Base-by-base conservation (phyloP, 2,888 invertebrate genomes). In the Gandaritis pyraliata region DNA sequence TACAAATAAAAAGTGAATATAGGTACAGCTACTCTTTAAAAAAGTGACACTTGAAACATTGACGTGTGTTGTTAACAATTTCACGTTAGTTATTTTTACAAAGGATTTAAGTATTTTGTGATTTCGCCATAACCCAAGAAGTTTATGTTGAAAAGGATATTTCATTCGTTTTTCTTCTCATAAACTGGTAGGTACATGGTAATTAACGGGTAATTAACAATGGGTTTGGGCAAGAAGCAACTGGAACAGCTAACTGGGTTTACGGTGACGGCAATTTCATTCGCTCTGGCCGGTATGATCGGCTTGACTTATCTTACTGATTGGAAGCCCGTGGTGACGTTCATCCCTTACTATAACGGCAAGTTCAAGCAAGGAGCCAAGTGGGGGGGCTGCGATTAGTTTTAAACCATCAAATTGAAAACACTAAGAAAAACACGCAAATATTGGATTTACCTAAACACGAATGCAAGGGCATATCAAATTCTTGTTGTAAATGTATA, bases 341-440 rank as follows among this genome's bases (percentile, higher is more conserved):
- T 94, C 78, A 81, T 97, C 55, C 97, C 97, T 6, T 95, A 94
- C 82, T 96, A 96, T 82, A 94, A 94, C 74, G 93, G 93, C 33
- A 95, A 96, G 86, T 96, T 94, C 67, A 38, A 70, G 45, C 23
- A 18, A 30, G 47, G 52, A 68, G 46, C 12, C 13, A 39, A 10
- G 23, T 62, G 38, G 58, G 62, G 60, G 43, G 71, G 58, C 16
- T 72, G 71, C 47, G 61, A 70, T 39, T 45, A 53, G 33, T 16
- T 43, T 1, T 16, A 33, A 4, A 6, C 43, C 7, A n/a, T 5
- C 33, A 23, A 23, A 13, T 7, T 16, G 5, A 36, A 45, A 54
- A 54, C 15, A n/a, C 23, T 7, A 41, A 49, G 18, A 43, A 52
- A 41, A 41, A 23, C 29, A n/a, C 6, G 23, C 23, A 0, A 6